A percentile compares a stretch with the other conserved stretches of the same genome.
Evolutionary conservation across 2,113 vertebrate genomes (phyloP).

Genomic region (Hiodon alosoides): DNA sequence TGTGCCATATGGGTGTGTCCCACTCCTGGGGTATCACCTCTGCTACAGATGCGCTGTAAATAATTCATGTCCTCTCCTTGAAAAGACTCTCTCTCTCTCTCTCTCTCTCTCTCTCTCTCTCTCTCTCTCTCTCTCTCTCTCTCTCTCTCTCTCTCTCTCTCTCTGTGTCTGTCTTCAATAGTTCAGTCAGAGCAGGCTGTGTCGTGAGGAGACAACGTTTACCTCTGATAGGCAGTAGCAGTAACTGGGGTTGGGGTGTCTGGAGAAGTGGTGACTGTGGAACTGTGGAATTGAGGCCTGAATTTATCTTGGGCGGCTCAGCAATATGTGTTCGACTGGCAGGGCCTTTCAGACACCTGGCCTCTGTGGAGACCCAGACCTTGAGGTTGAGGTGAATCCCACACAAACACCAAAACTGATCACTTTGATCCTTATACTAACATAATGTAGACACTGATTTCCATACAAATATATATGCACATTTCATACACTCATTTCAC

Average conservation of each 20-base stretch:
- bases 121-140: too few species aligned
- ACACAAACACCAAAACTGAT: neutral
- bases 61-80: slow-evolving; percentile 3
- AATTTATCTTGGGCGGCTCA: too few species aligned
- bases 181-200: too few species aligned
- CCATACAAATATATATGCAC: neutral
- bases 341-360: too few species aligned
- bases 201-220: too few species aligned
- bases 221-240: too few species aligned
- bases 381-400: neutral
- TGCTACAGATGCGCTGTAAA: slow-evolving; percentile 14
- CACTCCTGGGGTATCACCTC: neutral
- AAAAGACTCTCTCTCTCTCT: slow-evolving; percentile 21
- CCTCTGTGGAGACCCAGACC: too few species aligned
- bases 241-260: too few species aligned
- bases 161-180: neutral
- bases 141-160: slow-evolving; percentile 21
- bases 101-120: slow-evolving; percentile 16
- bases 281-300: too few species aligned
- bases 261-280: too few species aligned
- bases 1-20: neutral
- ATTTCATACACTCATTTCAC: slow-evolving; percentile 4
- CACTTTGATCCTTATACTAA: neutral
- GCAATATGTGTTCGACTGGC: too few species aligned
- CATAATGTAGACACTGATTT: neutral